Conservation (phyloP, 2,113 vertebrate genomes). For the Heterotis niloticus region DNA sequence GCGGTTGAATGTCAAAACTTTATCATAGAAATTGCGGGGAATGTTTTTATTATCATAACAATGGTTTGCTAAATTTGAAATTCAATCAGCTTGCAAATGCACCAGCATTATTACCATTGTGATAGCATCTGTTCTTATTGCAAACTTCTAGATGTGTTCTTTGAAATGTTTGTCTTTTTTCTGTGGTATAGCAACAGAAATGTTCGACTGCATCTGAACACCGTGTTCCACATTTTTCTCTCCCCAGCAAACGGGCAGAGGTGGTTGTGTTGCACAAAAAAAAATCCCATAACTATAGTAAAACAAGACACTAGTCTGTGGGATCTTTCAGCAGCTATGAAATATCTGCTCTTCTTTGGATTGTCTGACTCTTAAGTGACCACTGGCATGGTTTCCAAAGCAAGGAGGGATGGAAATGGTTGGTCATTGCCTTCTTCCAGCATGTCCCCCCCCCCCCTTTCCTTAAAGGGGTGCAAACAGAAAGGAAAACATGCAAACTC, state of each 20-base stretch:
- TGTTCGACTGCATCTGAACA: neutral
- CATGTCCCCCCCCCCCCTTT: too few relatives aligned
- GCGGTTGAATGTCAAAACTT: neutral
- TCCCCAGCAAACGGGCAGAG: neutral
- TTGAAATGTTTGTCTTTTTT: neutral
- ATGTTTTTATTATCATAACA: neutral
- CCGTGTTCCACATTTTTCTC: neutral
- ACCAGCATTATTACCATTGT: neutral
- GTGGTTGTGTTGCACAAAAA: neutral
- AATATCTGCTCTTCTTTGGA: neutral
- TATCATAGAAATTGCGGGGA: neutral
- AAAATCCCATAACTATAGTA: neutral
- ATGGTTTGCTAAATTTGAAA: neutral
- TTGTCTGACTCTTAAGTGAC: too few relatives aligned
- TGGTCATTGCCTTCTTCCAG: too few relatives aligned
- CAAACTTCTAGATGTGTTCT: neutral
- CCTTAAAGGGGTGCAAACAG: too few relatives aligned
- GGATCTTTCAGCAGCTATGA: neutral
- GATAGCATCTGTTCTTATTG: neutral
- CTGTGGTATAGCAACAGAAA: neutral
- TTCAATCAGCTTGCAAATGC: neutral
- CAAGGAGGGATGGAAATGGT: too few relatives aligned
- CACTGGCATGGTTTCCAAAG: too few relatives aligned
- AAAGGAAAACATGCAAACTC: too few relatives aligned
- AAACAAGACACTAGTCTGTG: neutral